Evolutionary conservation across 2,797 vertebrate genomes (phyloP).

Genomic region (Garrulus glandarius): DNA sequence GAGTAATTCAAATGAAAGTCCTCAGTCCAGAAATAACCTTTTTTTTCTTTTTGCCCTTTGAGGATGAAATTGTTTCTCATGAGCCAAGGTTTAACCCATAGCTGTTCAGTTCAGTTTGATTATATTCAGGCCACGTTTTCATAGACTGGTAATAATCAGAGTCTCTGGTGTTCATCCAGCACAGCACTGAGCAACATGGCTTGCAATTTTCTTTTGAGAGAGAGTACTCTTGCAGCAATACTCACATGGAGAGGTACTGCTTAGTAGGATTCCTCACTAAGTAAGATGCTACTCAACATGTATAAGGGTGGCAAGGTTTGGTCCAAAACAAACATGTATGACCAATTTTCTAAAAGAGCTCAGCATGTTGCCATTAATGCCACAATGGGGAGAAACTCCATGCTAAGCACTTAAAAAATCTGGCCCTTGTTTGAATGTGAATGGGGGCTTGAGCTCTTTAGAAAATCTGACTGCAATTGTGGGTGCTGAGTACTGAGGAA

Average conservation of each 20-base stretch:
- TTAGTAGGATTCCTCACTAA: neutral
- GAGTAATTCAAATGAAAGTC: slow-evolving; percentile 8
- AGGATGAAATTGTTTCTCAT: neutral
- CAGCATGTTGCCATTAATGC: slow-evolving; percentile 35
- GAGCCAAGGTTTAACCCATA: neutral
- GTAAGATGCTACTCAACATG: neutral
- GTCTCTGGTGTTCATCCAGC: neutral
- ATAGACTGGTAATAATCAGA: neutral
- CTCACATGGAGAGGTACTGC: neutral
- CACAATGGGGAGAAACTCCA: slow-evolving; percentile 10
- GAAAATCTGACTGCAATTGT: slow-evolving; percentile 49
- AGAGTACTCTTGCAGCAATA: neutral
- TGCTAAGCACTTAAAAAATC: slow-evolving; percentile 48
- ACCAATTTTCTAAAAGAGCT: slow-evolving; percentile 17
- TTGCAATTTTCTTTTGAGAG: neutral
- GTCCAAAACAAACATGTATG: slow-evolving; percentile 56
- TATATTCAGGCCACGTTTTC: neutral
- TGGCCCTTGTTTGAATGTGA: slow-evolving; percentile 31
- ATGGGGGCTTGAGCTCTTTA: slow-evolving; percentile 3
- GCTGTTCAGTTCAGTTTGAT: neutral
- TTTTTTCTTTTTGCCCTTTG: neutral
- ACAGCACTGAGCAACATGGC: neutral
- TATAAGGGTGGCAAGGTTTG: neutral
- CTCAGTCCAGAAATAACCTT: slow-evolving; percentile 11
- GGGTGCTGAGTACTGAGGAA: slow-evolving; percentile 31